These are phyloP conservation scores for Pegoplata infirma DNA, from an alignment of 2,888 invertebrate genomes.

Conservation along the genomic window DNA sequence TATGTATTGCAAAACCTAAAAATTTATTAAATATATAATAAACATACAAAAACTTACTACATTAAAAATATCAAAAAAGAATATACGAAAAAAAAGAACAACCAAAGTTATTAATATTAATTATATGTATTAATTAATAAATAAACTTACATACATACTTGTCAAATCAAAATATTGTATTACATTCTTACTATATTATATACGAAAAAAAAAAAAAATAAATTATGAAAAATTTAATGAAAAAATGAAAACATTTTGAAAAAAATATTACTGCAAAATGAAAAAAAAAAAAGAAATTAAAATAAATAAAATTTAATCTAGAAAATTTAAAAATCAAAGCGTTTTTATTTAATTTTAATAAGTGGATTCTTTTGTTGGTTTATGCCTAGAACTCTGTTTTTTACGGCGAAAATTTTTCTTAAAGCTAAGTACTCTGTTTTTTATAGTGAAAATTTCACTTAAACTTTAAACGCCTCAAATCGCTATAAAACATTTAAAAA, in stretches of 20 bases:
- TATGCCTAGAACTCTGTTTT: too few species aligned
- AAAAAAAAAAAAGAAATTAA: constrained; percentile 31
- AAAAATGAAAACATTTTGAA: constrained; percentile 22
- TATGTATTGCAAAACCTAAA: constrained; percentile 21
- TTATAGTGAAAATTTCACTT: too few species aligned
- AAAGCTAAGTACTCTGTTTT: too few species aligned
- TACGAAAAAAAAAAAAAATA: constrained; percentile 36
- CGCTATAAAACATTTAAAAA: too few species aligned
- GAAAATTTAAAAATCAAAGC: constrained; percentile 45
- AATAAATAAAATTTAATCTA: constrained; percentile 58
- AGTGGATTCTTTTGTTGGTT: too few species aligned
- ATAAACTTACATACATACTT: constrained; percentile 51
- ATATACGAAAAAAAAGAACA: constrained; percentile 32
- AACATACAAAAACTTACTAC: constrained; percentile 23
- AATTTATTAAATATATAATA: constrained; percentile 5
- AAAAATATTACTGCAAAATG: constrained; percentile 18
- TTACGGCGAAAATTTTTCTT: too few species aligned
- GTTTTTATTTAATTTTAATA: constrained; percentile 11
- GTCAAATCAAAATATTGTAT: constrained; percentile 63
- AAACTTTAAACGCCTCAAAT: too few species aligned
- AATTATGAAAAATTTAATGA: constrained; percentile 25
- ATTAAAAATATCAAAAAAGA: constrained; percentile 23
- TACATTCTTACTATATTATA: constrained; percentile 59
- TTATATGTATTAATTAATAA: constrained; percentile 56
- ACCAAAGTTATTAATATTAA: constrained; percentile 61